Conservation (phyloP, 53 echinoderm and acorn worm genomes). For the Henricia sp. region DNA sequence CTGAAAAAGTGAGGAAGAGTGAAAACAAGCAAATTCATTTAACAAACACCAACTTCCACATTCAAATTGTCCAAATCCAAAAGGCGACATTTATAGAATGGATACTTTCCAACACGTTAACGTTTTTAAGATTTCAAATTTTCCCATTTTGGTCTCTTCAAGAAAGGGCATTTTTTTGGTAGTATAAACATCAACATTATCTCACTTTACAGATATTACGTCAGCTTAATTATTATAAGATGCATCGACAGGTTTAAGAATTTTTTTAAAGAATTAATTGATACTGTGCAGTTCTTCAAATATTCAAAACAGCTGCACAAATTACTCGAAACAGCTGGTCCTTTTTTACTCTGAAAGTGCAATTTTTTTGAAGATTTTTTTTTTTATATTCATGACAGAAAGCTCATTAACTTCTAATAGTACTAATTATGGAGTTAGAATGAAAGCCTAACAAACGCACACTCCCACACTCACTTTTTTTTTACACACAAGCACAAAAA, state of each 20-base stretch:
- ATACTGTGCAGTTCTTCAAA: slow-evolving; percentile 43
- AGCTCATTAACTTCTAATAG: slow-evolving; percentile 3
- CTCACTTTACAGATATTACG: slow-evolving; percentile 22
- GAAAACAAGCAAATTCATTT: too few relatives aligned
- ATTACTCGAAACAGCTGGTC: slow-evolving; percentile 31
- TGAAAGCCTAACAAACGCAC: not conserved
- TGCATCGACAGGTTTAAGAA: too few relatives aligned
- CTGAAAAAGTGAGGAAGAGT: too few relatives aligned
- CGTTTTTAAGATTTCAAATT: too few relatives aligned
- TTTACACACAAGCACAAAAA: slow-evolving; percentile 52
- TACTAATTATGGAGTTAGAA: slow-evolving; percentile 25
- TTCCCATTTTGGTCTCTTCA: too few relatives aligned
- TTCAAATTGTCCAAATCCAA: not conserved
- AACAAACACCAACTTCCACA: not conserved
- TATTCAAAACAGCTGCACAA: slow-evolving; percentile 55
- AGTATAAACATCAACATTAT: not conserved
- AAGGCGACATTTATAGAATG: too few relatives aligned
- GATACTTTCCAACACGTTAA: not conserved
- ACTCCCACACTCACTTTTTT: slow-evolving; percentile 35
- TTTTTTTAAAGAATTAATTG: too few relatives aligned
- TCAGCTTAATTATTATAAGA: too few relatives aligned
- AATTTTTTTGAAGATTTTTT: not conserved
- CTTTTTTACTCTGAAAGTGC: not conserved
- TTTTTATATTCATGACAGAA: not conserved
- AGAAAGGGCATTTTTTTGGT: not conserved